phyloP scores from a whole-genome alignment of 1,140 invertebrate genomes.

The Bradynema listronoti region DNA sequence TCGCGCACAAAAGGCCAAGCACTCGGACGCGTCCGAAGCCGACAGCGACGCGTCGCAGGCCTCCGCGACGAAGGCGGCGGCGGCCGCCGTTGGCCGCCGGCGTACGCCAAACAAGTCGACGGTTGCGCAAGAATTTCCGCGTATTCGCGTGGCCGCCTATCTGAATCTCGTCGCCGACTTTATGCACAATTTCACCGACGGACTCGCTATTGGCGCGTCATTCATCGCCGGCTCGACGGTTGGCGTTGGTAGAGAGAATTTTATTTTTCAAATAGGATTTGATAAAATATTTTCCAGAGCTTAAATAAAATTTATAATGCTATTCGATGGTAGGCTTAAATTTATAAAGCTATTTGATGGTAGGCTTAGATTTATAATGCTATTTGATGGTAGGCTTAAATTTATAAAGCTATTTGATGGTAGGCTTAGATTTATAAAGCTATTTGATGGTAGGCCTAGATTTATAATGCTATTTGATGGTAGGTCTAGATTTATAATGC shows the following conservation, averaged over 20 bases:
- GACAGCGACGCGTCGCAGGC: slow-evolving; percentile 11
- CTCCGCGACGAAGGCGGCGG: slow-evolving; percentile 1
- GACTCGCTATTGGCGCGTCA: slow-evolving; percentile 86
- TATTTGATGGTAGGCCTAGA: too few species aligned
- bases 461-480: too few species aligned
- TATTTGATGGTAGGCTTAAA: too few species aligned
- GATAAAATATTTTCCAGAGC: slow-evolving; percentile 19
- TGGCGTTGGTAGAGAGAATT: slow-evolving; percentile 51
- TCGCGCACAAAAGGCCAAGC: slow-evolving; percentile 25
- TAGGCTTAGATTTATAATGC: too few species aligned
- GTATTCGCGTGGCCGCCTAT: slow-evolving; percentile 74
- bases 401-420: too few species aligned
- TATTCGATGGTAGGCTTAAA: background rate
- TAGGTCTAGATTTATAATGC: too few species aligned
- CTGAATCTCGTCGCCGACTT: slow-evolving; percentile 89
- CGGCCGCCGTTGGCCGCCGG: background rate
- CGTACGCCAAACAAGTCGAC: slow-evolving; percentile 5
- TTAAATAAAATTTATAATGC: too few species aligned
- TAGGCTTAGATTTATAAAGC: too few species aligned
- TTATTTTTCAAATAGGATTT: too few species aligned
- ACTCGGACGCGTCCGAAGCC: slow-evolving; percentile 29
- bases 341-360: background rate
- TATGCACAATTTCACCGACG: slow-evolving; percentile 93
- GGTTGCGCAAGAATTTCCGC: background rate
- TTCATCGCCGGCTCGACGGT: slow-evolving; percentile 71